A percentile compares a stretch with the other conserved stretches of the same genome.
Conservation (phyloP, 2,888 invertebrate species). For the Protodeltote pygarga region DNA sequence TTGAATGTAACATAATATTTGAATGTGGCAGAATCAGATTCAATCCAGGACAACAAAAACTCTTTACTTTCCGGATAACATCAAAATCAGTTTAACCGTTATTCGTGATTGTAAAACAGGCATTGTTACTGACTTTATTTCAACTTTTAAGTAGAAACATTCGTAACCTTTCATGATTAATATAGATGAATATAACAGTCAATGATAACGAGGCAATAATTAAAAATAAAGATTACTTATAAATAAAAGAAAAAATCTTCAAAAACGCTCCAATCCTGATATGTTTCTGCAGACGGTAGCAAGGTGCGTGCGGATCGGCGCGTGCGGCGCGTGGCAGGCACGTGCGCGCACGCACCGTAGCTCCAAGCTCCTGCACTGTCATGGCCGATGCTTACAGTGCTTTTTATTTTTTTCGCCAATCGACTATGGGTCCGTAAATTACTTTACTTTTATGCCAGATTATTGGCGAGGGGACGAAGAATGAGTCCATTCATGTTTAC, state of each 20-base stretch:
- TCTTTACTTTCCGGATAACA: no score
- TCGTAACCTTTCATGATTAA: no score
- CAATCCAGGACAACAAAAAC: no score
- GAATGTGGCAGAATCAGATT: no score
- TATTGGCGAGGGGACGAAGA: constrained; percentile 62
- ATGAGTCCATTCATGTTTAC: constrained; percentile 71
- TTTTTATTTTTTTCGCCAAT: constrained; percentile 67
- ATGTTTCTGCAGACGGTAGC: constrained; percentile 66
- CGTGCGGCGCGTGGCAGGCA: constrained; percentile 64
- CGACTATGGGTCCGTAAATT: constrained; percentile 76
- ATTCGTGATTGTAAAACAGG: no score
- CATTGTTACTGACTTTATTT: no score
- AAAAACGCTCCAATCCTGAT: no score
- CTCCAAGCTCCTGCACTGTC: constrained; percentile 74
- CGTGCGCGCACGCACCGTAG: constrained; percentile 68
- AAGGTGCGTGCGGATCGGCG: constrained; percentile 70
- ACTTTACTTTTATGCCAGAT: constrained; percentile 72
- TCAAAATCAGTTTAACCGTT: no score
- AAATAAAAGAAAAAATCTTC: background rate
- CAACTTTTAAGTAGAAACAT: background rate
- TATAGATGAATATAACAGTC: no score
- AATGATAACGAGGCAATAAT: no score
- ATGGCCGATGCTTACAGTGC: constrained; percentile 71
- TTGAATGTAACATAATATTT: no score
- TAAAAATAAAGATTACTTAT: background rate